Conservation (phyloP, 64 coral and sea anemone species). For the Actinia tenebrosa region DNA sequence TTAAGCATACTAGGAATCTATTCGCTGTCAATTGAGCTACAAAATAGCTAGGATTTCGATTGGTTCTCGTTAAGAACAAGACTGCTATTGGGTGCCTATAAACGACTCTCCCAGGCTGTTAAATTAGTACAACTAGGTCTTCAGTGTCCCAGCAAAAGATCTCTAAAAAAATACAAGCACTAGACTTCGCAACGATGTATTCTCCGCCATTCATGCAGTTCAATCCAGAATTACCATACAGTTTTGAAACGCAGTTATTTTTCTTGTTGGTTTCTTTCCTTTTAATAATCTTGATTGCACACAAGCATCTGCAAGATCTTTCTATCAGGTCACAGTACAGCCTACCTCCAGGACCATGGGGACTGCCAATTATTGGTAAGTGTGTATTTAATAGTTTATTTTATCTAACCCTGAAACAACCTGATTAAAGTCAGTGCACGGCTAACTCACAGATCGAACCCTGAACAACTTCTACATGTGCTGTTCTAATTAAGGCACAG, state of each 20-base stretch:
- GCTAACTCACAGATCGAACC: too few species aligned
- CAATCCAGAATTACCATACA: background rate
- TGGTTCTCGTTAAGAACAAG: background rate
- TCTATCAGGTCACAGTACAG: background rate
- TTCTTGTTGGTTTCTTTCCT: background rate
- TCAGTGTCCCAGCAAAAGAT: background rate
- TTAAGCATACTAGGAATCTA: too few species aligned
- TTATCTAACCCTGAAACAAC: too few species aligned
- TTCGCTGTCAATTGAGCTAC: too few species aligned
- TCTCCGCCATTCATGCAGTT: background rate
- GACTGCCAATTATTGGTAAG: slow-evolving; percentile 43
- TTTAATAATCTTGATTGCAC: background rate
- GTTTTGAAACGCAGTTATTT: background rate
- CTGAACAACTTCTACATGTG: too few species aligned
- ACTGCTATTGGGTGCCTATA: background rate
- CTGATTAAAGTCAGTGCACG: too few species aligned
- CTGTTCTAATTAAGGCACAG: too few species aligned
- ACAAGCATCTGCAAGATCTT: background rate
- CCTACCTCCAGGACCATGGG: slow-evolving; percentile 47
- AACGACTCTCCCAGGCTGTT: background rate
- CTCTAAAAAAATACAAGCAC: background rate
- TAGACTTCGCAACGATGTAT: background rate
- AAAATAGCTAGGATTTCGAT: background rate
- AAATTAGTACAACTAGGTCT: background rate
- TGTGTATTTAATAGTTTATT: too few species aligned